Evolutionary conservation across 1,140 invertebrate species (phyloP), one percentile per base, ranked within the genome.

Genomic region (Lutraria rhynchaena): DNA sequence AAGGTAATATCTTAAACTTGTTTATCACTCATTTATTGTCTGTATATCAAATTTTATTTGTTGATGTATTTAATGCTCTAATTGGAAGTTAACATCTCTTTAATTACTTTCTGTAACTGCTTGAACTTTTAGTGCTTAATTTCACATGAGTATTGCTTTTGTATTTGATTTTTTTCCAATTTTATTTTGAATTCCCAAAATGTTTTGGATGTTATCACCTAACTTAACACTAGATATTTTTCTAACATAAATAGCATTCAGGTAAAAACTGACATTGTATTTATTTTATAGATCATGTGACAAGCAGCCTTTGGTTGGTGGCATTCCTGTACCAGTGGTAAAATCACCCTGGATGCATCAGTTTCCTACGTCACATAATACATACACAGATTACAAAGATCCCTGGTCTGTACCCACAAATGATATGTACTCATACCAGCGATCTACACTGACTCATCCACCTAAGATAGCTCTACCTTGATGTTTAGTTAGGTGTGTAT

Each of bases 271-370:
- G 37, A 41, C 15, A 7, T 41, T 41, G 37, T 41, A 7, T 5
- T 41, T 63, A 27, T 61, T 33, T 70, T 85, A 19, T 53, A 87
- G 89, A 63, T 83, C 87, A 41, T 90, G 87, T 84, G 88, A 90
- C 41, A 91, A 91, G 49, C 89, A 90, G 63, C 81, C 84, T 29
- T 65, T 85, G 31, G 74, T 89, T 5, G 85, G 83, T 4, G 87
- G 91, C 24, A 92, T 91, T 22, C 88, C 89, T 7, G 89, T 91
- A n/a, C 89, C 90, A 27, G 89, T 91, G n/a, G 91, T 91, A 1
- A 91, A 90, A 44, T 85, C 90, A 22, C 85, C 89, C 27, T 86
- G 86, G 78, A 74, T 87, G 57, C 84, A 87, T 53, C 87, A 89
- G 27, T 86, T 84, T 24, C 84, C 83, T 19, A 46, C 80, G 29